These are phyloP conservation scores for Malurus cyaneus DNA, from an alignment of 2,113 vertebrate species.

Conservation along the genomic window DNA sequence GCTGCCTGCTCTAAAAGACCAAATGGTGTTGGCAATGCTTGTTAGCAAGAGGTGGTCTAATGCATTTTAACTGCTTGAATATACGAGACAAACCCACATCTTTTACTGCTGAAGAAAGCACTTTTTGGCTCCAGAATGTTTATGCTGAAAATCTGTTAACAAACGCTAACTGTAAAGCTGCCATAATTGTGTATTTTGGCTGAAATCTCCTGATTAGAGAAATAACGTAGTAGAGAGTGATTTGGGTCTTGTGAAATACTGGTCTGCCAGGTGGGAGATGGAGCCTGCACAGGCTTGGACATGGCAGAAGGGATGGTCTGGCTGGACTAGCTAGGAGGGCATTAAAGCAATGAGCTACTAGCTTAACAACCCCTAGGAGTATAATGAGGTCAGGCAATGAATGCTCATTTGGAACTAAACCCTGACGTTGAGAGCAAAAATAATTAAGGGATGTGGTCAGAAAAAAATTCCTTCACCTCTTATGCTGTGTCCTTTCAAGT, in stretches of 20 bases:
- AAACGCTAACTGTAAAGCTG: background rate
- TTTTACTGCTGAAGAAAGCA: background rate
- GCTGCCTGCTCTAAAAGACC: background rate
- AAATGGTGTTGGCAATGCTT: background rate
- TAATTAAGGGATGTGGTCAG: constrained; percentile 10
- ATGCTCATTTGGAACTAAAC: constrained; percentile 26
- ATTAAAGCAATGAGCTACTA: background rate
- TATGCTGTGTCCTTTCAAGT: background rate
- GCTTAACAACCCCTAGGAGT: background rate
- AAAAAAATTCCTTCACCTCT: background rate
- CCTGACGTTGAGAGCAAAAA: constrained; percentile 13
- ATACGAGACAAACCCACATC: background rate
- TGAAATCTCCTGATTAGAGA: background rate
- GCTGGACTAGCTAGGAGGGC: background rate
- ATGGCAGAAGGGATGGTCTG: background rate
- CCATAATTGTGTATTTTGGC: background rate
- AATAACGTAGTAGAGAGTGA: background rate
- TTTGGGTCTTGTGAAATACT: background rate
- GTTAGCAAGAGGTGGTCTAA: background rate
- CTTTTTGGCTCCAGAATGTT: background rate
- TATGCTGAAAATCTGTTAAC: constrained; percentile 15
- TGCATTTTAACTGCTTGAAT: background rate
- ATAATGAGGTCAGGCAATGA: background rate
- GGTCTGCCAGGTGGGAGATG: background rate
- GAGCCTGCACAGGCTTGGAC: background rate